Evolutionary conservation across 2,888 invertebrate species (phyloP).

Genomic region (Lottia gigantea): DNA sequence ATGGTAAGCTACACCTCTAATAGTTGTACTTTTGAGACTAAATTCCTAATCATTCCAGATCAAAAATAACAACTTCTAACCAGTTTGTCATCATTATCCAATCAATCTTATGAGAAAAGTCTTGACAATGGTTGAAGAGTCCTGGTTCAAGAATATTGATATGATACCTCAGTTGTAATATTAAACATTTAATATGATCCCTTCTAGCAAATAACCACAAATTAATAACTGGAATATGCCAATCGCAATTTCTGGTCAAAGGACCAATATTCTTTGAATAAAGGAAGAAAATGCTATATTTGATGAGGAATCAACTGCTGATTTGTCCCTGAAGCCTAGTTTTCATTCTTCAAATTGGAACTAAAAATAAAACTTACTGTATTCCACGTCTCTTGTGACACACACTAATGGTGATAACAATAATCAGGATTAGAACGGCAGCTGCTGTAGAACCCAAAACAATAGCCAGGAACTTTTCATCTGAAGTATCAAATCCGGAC

Average conservation of each 20-base stretch:
- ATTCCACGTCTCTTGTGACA: conserved; percentile 39
- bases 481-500: conserved; percentile 35
- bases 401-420: conserved; percentile 49
- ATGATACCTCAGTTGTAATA: too few relatives aligned
- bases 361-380: conserved; percentile 14
- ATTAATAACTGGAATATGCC: too few relatives aligned
- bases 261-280: too few relatives aligned
- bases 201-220: too few relatives aligned
- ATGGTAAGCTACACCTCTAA: neutral
- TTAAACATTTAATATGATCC: too few relatives aligned
- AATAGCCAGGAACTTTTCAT: conserved; percentile 56
- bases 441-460: conserved; percentile 53
- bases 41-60: too few relatives aligned
- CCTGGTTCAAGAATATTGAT: too few relatives aligned
- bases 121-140: too few relatives aligned
- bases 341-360: neutral
- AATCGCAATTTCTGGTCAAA: too few relatives aligned
- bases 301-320: neutral
- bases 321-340: neutral
- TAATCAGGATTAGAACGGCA: conserved; percentile 47
- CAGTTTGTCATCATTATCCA: too few relatives aligned
- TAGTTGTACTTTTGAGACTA: neutral
- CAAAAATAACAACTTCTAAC: too few relatives aligned
- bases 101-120: too few relatives aligned
- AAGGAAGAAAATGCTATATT: neutral